Evolutionary conservation across 2,888 invertebrate genomes (phyloP), one percentile per base, ranked within the genome.

Genomic region (Autographa pulchrina): DNA sequence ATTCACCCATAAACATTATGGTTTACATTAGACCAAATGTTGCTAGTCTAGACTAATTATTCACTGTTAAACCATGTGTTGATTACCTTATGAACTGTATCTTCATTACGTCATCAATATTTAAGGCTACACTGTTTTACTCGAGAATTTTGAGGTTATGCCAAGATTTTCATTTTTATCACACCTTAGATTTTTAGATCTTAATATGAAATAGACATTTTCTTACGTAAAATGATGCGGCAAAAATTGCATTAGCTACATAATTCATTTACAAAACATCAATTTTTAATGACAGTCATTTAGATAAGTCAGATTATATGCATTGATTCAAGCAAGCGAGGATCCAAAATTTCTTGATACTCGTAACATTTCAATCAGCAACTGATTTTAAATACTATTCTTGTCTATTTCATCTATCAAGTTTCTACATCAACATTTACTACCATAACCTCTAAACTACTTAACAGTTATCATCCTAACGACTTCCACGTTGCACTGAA

Each of bases 11-110:
- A 85, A 85, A 85, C 82, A 77, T 41, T 65, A 32, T 54, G 65
- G 82, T 86, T 86, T 86, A 85, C 35, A 70, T 82, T 78, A 76
- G 54, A 72, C 78, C 82, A 80, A 84, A 81, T 83, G 82, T 80
- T 79, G 77, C 58, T 68, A 70, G 84, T 82, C 87, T 86, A 85
- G 83, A 84, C 83, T 60, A 75, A 85, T 86, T 83, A 85, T 65
- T 85, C 80, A 83, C 52, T 63, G 65, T 69, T 61, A 63, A 78
- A 74, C 35, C 75, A 78, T 67, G 66, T 73, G 79, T 70, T 74
- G 69, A 74, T 64, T 70, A 67, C 43, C 72, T 77, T 79, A 74
- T 71, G 63, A 82, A 72, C 67, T 65, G 59, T 65, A 67, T 31
- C 72, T 54, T 38, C 38, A 54, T 65, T 64, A 48, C 58, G 58